Percentiles rank a stretch among this genome's conserved stretches.
These are phyloP conservation scores for Sander vitreus DNA, from an alignment of 2,113 vertebrate species.

Conservation along the genomic window DNA sequence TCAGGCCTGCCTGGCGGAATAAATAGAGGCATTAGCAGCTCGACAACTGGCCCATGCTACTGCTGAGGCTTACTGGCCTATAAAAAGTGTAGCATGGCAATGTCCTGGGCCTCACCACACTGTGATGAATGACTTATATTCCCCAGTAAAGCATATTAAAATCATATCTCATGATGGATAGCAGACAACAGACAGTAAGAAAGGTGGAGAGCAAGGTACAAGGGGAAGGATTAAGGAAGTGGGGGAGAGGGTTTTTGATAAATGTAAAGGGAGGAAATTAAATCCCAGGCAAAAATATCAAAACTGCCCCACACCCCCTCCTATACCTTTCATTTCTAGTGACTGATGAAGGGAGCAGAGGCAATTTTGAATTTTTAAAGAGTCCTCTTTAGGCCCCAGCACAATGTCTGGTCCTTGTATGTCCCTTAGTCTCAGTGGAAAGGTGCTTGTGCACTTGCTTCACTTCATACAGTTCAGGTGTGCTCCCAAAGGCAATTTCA, in stretches of 20 bases:
- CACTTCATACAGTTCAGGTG: constrained; percentile 54
- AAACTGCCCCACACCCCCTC: constrained; percentile 44
- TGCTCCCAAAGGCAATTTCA: constrained; percentile 39
- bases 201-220: constrained; percentile 41
- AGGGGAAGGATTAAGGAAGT: constrained; percentile 42
- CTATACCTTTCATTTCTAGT: constrained; percentile 44
- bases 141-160: constrained; percentile 83
- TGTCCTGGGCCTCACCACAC: constrained; percentile 59
- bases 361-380: constrained; percentile 76
- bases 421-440: constrained; percentile 27
- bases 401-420: constrained; percentile 39
- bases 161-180: constrained; percentile 79
- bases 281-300: constrained; percentile 80
- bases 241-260: constrained; percentile 60
- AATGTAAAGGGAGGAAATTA: constrained; percentile 84
- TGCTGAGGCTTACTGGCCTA: constrained; percentile 74
- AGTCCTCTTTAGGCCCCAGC: constrained; percentile 41
- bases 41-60: constrained; percentile 59
- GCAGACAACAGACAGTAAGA: constrained; percentile 50
- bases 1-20: constrained; percentile 59
- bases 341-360: constrained; percentile 73
- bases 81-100: constrained; percentile 77
- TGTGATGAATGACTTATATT: constrained; percentile 82
- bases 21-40: constrained; percentile 79
- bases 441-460: constrained; percentile 43